These are phyloP conservation scores for Campylorhamphus procurvoides DNA, from an alignment of 2,113 vertebrate species.

Conservation along the genomic window DNA sequence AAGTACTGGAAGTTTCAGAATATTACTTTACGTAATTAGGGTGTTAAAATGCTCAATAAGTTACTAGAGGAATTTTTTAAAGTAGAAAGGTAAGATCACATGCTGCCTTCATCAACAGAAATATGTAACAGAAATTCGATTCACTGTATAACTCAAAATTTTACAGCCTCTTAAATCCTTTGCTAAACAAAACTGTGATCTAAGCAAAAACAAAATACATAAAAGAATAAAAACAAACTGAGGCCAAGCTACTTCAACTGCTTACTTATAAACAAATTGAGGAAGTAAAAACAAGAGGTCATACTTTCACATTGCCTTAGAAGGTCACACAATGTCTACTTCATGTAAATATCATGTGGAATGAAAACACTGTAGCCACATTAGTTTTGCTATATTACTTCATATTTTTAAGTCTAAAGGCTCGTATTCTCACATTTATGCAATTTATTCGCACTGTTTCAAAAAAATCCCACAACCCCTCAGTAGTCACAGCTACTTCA, in stretches of 20 bases:
- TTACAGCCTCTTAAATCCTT: neutral
- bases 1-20: neutral
- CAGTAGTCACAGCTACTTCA: neutral
- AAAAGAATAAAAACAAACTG: neutral
- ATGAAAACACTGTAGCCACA: neutral
- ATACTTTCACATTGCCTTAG: constrained; percentile 25
- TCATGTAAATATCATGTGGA: neutral
- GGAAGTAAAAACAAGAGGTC: constrained; percentile 25
- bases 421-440: neutral
- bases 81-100: neutral
- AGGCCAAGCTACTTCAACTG: neutral
- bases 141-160: neutral
- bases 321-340: neutral
- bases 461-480: neutral
- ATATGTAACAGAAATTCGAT: rapidly evolving
- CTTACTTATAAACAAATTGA: constrained; percentile 23
- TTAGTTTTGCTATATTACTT: neutral
- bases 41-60: neutral
- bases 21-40: neutral
- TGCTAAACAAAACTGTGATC: neutral
- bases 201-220: neutral
- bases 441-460: neutral
- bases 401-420: neutral
- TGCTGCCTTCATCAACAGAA: neutral
- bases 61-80: neutral